Evolutionary conservation across 2,113 vertebrate species (phyloP), one percentile per base, ranked within the genome.

Genomic region (Hippocampus comes): DNA sequence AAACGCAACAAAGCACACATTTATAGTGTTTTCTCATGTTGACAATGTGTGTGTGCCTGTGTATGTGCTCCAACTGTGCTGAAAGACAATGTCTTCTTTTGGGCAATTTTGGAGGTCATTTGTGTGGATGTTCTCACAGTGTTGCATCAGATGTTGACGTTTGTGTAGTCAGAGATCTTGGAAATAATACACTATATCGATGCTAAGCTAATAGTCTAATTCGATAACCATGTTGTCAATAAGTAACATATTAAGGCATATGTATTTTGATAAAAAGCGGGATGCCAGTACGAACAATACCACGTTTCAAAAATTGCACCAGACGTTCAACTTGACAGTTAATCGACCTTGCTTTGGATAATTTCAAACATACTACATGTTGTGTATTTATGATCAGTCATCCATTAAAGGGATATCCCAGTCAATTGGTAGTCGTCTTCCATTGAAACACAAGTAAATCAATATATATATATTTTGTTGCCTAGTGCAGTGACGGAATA

Each of bases 141-240:
- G 76, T 80, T 87, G 75, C 73, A 65, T 87, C 76, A 77, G 65
- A 80, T 74, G 72, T 84, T 86, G 71, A 68, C 75, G 68, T 71
- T 79, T 88, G 72, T 80, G 84, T 73, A 74, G 74, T 80, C 88
- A 74, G 79, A 82, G 70, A 80, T 68, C 73, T 76, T 78, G 78
- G 78, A 66, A 46, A 18, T 66, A 27, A 77, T 82, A 23, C 67
- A 72, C 80, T 79, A 64, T 87, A 75, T 79, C 68, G 71, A 81
- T 84, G 67, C 48, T 46, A 56, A 88, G 30, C 81, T 91, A 91
- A 91, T 81, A 67, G 43, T 84, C 80, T 92, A 88, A 90, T 82
- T 78, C 49, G 46, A 72, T 80, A 81, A 80, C 63, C 63, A 78
- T 78, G 68, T 63, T 81, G 81, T 90, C 77, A 48, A 68, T 85